A percentile compares a stretch with the other conserved stretches of the same genome.
Evolutionary conservation across 2,113 vertebrate genomes (phyloP).

Genomic region (Galemys pyrenaicus): DNA sequence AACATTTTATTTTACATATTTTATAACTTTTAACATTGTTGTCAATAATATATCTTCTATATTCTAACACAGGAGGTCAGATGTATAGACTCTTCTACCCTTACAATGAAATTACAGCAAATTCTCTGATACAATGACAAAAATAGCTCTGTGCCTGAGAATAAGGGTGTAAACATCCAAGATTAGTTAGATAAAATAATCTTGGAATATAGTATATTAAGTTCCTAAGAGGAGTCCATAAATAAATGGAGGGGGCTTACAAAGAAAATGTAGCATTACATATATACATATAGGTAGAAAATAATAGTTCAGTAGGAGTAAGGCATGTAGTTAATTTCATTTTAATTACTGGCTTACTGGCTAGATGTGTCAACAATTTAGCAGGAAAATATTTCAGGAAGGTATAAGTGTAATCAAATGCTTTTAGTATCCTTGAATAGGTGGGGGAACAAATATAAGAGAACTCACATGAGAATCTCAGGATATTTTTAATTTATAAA

Average conservation of each 20-base stretch:
- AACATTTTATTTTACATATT: neutral
- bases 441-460: neutral
- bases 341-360: conserved; percentile 18
- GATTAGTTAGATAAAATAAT: neutral
- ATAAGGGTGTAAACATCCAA: neutral
- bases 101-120: neutral
- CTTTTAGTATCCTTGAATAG: neutral
- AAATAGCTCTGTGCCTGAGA: neutral
- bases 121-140: neutral
- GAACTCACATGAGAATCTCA: neutral
- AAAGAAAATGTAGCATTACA: neutral
- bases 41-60: neutral
- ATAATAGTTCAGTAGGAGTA: neutral
- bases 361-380: neutral
- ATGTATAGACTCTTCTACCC: neutral
- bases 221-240: neutral
- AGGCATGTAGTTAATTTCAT: neutral
- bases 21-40: neutral
- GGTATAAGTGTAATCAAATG: neutral
- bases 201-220: neutral
- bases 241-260: neutral
- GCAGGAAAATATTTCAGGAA: neutral
- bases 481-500: neutral
- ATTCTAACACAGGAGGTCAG: neutral
- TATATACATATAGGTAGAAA: neutral